phyloP scores from a whole-genome alignment of 1,140 invertebrate species.

The Drosophila nigrodunni region DNA sequence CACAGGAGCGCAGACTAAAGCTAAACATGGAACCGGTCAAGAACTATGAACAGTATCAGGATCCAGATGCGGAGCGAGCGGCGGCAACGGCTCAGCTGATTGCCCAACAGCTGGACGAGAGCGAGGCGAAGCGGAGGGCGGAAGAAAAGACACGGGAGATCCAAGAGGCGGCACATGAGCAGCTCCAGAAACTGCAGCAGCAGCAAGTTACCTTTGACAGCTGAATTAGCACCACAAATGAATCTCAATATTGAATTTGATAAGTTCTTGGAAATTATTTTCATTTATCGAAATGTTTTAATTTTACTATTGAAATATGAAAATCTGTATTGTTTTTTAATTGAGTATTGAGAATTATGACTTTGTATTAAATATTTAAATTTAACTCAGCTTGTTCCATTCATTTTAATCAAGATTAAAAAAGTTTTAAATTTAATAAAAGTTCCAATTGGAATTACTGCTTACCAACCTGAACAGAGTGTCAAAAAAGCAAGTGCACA shows the following conservation, averaged over 20 bases:
- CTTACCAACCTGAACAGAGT: no score
- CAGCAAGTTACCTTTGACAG: constrained; percentile 69
- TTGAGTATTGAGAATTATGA: no score
- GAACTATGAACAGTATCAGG: constrained; percentile 68
- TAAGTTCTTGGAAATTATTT: no score
- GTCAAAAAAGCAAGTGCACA: no score
- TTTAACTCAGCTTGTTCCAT: no score
- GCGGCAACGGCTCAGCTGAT: constrained; percentile 70
- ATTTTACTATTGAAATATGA: no score
- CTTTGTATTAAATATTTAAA: no score
- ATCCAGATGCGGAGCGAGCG: constrained; percentile 65
- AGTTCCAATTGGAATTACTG: no score
- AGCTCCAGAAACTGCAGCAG: constrained; percentile 67
- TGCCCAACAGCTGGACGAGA: constrained; percentile 74
- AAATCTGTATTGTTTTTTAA: no score
- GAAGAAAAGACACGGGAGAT: constrained; percentile 65
- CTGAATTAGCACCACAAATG: constrained; percentile 25
- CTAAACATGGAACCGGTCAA: neutral
- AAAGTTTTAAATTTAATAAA: no score
- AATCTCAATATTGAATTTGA: constrained; percentile 21
- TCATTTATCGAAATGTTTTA: no score
- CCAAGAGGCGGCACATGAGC: constrained; percentile 68
- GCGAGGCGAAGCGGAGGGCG: constrained; percentile 67
- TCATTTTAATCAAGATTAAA: no score
- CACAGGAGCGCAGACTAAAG: neutral